Conservation (phyloP, 2,113 vertebrate species). For the Nycticorax nycticorax region DNA sequence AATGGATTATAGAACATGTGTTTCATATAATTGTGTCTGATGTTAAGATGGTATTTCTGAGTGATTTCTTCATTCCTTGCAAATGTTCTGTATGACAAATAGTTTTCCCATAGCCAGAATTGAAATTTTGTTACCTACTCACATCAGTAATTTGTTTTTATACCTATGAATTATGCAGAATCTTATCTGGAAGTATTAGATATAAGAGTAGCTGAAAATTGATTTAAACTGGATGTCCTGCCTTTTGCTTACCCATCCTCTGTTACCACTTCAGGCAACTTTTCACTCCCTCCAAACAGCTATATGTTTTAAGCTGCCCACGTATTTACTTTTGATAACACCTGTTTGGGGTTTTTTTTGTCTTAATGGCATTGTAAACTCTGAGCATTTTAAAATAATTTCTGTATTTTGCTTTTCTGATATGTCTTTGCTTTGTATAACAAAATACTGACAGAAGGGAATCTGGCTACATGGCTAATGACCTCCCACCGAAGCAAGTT, state of each 20-base stretch:
- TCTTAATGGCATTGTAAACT: background rate
- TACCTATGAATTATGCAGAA: background rate
- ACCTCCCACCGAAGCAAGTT: background rate
- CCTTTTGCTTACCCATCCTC: background rate
- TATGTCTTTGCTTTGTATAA: background rate
- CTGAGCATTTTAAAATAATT: background rate
- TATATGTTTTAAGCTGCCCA: background rate
- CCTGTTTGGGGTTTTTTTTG: background rate
- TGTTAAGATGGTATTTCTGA: background rate
- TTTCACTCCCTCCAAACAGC: background rate
- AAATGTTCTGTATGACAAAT: background rate
- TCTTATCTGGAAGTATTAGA: background rate
- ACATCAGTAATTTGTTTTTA: background rate
- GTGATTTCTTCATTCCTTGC: background rate
- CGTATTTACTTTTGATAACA: background rate
- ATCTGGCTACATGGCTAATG: background rate
- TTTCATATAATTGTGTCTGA: background rate
- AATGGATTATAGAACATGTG: background rate
- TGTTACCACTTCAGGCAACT: background rate
- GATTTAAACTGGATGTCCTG: background rate
- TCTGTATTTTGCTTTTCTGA: background rate
- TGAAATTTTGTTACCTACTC: background rate
- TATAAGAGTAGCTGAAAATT: background rate
- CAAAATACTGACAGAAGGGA: background rate
- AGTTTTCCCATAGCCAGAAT: background rate